These are phyloP conservation scores for Drosophila murphyi DNA, from an alignment of 1,140 invertebrate genomes.

Conservation along the genomic window DNA sequence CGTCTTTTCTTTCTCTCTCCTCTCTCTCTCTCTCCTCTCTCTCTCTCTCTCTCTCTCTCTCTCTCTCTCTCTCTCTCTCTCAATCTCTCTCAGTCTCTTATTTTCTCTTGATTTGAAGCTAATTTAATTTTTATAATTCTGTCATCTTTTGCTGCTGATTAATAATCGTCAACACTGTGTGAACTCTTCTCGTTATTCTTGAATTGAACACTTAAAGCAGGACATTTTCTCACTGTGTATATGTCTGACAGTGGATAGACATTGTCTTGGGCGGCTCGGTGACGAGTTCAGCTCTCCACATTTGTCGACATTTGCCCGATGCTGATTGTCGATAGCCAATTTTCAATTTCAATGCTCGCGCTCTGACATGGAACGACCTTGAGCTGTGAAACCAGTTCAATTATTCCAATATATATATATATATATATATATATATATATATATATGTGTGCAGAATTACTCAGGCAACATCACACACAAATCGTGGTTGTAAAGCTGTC, in stretches of 20 bases:
- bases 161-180: too few relatives aligned
- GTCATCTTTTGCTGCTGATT: too few relatives aligned
- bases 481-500: not conserved
- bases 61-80: too few relatives aligned
- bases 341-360: conserved; percentile 43
- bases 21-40: too few relatives aligned
- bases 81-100: too few relatives aligned
- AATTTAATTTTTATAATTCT: too few relatives aligned
- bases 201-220: too few relatives aligned
- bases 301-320: conserved; percentile 38
- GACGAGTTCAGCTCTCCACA: conserved; percentile 45
- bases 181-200: too few relatives aligned
- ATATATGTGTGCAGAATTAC: conserved; percentile 8
- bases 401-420: conserved; percentile 29
- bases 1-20: too few relatives aligned
- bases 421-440: not conserved
- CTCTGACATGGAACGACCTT: conserved; percentile 75
- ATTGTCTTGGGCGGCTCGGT: conserved; percentile 45
- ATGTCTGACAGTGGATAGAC: conserved; percentile 52
- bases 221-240: conserved; percentile 1
- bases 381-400: conserved; percentile 55
- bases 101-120: too few relatives aligned
- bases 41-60: too few relatives aligned
- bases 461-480: conserved; percentile 13
- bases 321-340: conserved; percentile 50